phyloP scores from a whole-genome alignment of 2,888 invertebrate species.

The Lithophane ornitopus region DNA sequence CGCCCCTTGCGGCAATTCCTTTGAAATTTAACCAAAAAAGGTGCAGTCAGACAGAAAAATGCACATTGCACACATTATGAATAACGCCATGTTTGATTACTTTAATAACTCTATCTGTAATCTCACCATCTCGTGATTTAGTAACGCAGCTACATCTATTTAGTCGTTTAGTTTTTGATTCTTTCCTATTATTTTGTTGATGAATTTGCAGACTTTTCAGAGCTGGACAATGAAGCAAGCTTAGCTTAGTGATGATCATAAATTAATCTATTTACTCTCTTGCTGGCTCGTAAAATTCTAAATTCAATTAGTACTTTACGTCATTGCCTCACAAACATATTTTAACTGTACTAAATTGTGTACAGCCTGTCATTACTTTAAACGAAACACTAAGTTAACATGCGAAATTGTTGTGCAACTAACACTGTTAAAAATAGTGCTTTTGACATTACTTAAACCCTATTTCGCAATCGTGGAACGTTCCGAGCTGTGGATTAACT shows the following conservation, averaged over 20 bases:
- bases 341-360: slow-evolving; percentile 72
- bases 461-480: slow-evolving; percentile 64
- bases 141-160: background rate
- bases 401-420: slow-evolving; percentile 70
- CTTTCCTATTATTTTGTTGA: slow-evolving; percentile 22
- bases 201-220: background rate
- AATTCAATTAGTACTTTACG: slow-evolving; percentile 78
- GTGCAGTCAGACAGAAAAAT: too few relatives aligned
- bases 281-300: slow-evolving; percentile 74
- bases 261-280: slow-evolving; percentile 70
- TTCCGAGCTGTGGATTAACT: slow-evolving; percentile 51
- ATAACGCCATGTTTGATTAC: too few relatives aligned
- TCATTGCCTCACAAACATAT: slow-evolving; percentile 74
- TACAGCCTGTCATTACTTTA: slow-evolving; percentile 66
- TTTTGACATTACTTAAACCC: slow-evolving; percentile 67
- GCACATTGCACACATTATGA: too few relatives aligned
- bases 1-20: too few relatives aligned
- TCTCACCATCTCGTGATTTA: too few relatives aligned
- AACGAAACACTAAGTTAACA: slow-evolving; percentile 72
- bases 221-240: slow-evolving; percentile 37
- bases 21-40: too few relatives aligned
- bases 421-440: slow-evolving; percentile 66
- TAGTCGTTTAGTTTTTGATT: background rate
- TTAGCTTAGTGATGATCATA: slow-evolving; percentile 62
- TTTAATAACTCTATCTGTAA: too few relatives aligned